A percentile compares a stretch with the other conserved stretches of the same genome.
Evolutionary conservation across 35 echinoderm and acorn worm genomes (phyloP).

Genomic region (Heliocidaris erythrogramma): DNA sequence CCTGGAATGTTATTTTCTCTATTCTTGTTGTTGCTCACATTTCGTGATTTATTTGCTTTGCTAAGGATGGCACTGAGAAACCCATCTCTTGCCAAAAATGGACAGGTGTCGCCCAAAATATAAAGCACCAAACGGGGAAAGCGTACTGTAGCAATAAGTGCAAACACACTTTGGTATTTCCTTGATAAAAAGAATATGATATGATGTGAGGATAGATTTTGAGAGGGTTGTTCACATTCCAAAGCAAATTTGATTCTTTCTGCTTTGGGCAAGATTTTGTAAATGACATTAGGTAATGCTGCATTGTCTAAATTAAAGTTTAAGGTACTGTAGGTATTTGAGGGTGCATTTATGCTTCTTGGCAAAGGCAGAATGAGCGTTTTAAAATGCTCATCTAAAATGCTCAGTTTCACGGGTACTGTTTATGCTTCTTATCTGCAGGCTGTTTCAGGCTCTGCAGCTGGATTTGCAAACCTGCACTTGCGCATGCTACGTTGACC

Average conservation of each 20-base stretch:
- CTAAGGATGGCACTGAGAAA: not conserved
- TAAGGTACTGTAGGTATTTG: too few relatives aligned
- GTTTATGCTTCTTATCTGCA: too few relatives aligned
- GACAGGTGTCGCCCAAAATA: conserved; percentile 17
- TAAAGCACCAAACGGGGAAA: not conserved
- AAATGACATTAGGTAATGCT: too few relatives aligned
- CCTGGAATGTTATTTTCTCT: conserved; percentile 27
- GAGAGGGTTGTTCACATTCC: not conserved
- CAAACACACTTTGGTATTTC: conserved; percentile 20
- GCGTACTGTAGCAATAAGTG: not conserved
- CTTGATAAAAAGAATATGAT: not conserved
- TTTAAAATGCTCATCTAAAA: too few relatives aligned
- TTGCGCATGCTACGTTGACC: too few relatives aligned
- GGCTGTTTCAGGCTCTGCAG: too few relatives aligned
- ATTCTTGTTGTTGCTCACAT: not conserved
- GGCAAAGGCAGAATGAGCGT: too few relatives aligned
- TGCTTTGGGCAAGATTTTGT: not conserved
- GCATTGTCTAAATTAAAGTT: too few relatives aligned
- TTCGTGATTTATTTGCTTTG: conserved; percentile 27
- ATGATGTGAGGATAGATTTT: not conserved
- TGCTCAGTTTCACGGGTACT: too few relatives aligned
- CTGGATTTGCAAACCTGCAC: too few relatives aligned
- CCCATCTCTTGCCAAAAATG: conserved; percentile 7
- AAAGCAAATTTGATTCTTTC: not conserved
- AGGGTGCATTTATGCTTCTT: too few relatives aligned